phyloP scores from a whole-genome alignment of 2,113 vertebrate species.

The Scopus umbretta region DNA sequence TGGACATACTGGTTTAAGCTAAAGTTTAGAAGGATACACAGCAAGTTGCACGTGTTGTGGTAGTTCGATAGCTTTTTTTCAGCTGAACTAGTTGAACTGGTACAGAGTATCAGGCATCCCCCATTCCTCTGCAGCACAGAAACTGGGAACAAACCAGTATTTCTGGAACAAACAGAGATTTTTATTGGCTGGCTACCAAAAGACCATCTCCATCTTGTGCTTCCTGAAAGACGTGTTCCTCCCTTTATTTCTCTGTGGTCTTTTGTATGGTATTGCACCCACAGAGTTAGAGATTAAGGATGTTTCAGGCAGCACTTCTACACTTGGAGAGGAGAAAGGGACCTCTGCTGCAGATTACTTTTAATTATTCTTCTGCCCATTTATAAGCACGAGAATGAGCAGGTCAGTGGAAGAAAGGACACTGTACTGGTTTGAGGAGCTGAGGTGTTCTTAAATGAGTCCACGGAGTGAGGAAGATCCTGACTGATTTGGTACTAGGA shows the following conservation, averaged over 20 bases:
- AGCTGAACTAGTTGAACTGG: not conserved
- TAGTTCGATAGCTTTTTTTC: not conserved
- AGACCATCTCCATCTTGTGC: not conserved
- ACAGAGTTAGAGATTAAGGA: not conserved
- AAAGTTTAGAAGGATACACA: not conserved
- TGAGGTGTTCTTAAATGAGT: not conserved
- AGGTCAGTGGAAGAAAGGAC: not conserved
- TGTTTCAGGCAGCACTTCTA: not conserved
- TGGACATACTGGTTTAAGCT: not conserved
- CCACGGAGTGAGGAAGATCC: not conserved
- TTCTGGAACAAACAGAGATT: not conserved
- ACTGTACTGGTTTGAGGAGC: not conserved
- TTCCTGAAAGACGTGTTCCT: not conserved
- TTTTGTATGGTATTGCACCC: not conserved
- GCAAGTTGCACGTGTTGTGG: accelerated
- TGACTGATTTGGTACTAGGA: not conserved
- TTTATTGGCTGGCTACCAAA: not conserved
- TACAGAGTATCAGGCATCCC: not conserved
- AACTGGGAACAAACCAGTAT: not conserved
- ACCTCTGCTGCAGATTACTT: not conserved
- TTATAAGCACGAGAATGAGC: not conserved
- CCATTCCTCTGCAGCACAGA: not conserved
- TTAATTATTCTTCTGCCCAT: not conserved
- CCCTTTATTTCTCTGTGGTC: not conserved
- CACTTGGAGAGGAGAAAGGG: not conserved